Evolutionary conservation across 2,113 vertebrate species (phyloP).

Genomic region (Cettia cetti): DNA sequence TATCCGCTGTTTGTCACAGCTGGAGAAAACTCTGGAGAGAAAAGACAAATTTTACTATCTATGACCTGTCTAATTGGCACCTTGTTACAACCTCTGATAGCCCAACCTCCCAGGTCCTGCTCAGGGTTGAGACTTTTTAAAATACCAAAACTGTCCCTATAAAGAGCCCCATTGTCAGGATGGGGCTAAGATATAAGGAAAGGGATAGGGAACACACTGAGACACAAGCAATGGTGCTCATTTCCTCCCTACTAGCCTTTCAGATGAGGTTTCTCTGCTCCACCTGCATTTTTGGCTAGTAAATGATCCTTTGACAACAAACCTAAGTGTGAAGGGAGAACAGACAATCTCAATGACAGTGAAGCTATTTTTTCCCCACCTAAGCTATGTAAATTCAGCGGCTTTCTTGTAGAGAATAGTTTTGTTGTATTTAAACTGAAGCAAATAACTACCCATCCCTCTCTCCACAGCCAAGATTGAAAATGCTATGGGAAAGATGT

Average conservation of each 20-base stretch:
- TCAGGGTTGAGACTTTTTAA: not conserved
- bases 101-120: not conserved
- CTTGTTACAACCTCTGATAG: rapidly evolving
- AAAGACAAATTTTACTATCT: not conserved
- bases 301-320: not conserved
- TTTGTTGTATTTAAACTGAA: slow-evolving; percentile 9
- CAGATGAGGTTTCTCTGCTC: not conserved
- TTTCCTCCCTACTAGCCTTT: not conserved
- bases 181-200: not conserved
- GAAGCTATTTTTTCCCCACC: not conserved
- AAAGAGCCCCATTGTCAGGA: not conserved
- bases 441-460: not conserved
- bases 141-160: not conserved
- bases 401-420: not conserved
- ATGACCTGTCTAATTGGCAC: not conserved
- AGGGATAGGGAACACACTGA: not conserved
- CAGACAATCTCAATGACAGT: not conserved
- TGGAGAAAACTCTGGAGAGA: not conserved
- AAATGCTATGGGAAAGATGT: not conserved
- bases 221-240: not conserved
- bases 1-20: not conserved
- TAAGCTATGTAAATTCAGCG: not conserved
- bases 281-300: not conserved
- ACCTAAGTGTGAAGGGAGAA: not conserved
- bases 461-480: not conserved